phyloP scores from a whole-genome alignment of 2,888 invertebrate genomes.

The Synanthedon andrenaeformis region DNA sequence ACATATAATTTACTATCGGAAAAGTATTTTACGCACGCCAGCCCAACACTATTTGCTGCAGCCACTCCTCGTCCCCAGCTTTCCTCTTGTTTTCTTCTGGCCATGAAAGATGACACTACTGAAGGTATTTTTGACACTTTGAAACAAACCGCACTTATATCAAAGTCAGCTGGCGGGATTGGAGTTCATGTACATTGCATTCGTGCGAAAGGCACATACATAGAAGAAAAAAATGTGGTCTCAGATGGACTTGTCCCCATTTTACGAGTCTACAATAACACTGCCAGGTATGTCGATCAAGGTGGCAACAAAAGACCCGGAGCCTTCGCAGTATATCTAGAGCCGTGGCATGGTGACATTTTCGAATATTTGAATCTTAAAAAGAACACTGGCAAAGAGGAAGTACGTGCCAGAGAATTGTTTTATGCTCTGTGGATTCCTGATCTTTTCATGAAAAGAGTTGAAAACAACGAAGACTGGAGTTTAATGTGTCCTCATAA shows the following conservation, averaged over 20 bases:
- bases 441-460: slow-evolving; percentile 97
- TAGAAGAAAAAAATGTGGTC: slow-evolving; percentile 93
- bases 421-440: slow-evolving; percentile 99
- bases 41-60: slow-evolving; percentile 96
- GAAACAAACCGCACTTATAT: slow-evolving; percentile 93
- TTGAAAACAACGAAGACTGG: slow-evolving; percentile 88
- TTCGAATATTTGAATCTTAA: slow-evolving; percentile 95
- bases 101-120: slow-evolving; percentile 95
- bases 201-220: slow-evolving; percentile 89
- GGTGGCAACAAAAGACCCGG: slow-evolving; percentile 98
- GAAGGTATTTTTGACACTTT: slow-evolving; percentile 95
- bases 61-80: slow-evolving; percentile 92
- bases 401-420: slow-evolving; percentile 91
- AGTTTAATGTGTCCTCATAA: slow-evolving; percentile 97
- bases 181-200: slow-evolving; percentile 97
- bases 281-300: slow-evolving; percentile 97
- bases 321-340: slow-evolving; percentile 96
- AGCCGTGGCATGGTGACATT: slow-evolving; percentile 99
- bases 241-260: slow-evolving; percentile 97
- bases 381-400: slow-evolving; percentile 97
- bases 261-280: slow-evolving; percentile 95
- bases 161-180: slow-evolving; percentile 97
- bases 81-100: slow-evolving; percentile 94
- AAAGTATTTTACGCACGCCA: slow-evolving; percentile 97
- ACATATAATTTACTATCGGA: slow-evolving; percentile 97